Base-by-base conservation (phyloP, 2,888 invertebrate species). In the Ochropleura plecta region DNA sequence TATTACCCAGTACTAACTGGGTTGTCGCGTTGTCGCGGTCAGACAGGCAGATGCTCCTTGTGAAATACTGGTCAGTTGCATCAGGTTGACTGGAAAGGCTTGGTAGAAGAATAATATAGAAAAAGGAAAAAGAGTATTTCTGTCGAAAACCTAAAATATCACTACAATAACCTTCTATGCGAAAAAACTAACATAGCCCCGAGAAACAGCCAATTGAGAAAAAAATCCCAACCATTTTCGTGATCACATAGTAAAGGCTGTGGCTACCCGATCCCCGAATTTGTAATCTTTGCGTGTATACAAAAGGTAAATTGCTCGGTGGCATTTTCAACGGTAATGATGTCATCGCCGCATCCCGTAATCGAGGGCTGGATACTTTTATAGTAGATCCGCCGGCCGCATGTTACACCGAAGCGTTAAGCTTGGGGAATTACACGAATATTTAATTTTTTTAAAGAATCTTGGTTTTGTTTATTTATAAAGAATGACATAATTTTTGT, bases 241-340 rank as follows among this genome's bases (percentile, higher is more conserved):
- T 85, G 79, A 84, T 82, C 82, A 79, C 75, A 76, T 83, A 76
- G 79, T 73, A 73, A 69, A 73, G 75, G 73, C 71, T 76, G 79
- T 70, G 83, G 81, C 76, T 78, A 81, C 80, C 86, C 87, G 81
- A 84, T 84, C 89, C 86, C 85, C 87, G 88, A 90, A 91, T 93
- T 92, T 92, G 92, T 93, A 93, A 94, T 93, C 91, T 93, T 92
- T 89, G 87, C 90, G 91, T 92, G 91, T 92, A 91, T 91, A 92
- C 91, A 90, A 90, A 91, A 91, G 92, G 93, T 91, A 94, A 93
- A 94, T 94, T 90, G 93, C 81, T 83, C 92, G 90, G 92, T 91
- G 92, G 91, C 93, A 92, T 93, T 95, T 92, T 91, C 91, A 90
- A 90, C 90, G 91, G 90, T 94, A 93, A 95, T 94, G 95, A 94